Percentiles rank a stretch among this genome's conserved stretches.
Evolutionary conservation across 2,797 vertebrate species (phyloP).

Genomic region (Hylomyscus alleni): DNA sequence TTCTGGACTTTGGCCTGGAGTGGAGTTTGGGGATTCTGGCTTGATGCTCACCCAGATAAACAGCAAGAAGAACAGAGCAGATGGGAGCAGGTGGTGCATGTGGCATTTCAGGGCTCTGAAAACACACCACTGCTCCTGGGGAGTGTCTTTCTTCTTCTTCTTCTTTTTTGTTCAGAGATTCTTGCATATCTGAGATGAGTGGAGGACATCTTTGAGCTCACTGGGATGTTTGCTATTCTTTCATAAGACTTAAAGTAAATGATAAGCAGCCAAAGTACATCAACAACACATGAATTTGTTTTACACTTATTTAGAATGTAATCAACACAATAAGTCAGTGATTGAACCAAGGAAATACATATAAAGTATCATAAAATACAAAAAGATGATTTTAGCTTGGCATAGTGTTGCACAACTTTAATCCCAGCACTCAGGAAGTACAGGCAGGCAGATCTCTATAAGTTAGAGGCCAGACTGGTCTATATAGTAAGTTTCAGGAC

Average conservation of each 20-base stretch:
- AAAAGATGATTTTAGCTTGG: conserved; percentile 58
- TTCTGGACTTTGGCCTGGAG: conserved; percentile 14
- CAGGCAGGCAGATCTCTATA: neutral
- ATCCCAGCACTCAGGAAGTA: neutral
- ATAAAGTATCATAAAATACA: conserved; percentile 41
- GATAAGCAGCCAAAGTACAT: conserved; percentile 42
- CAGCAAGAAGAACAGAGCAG: neutral
- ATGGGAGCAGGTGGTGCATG: neutral
- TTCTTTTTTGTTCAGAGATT: conserved; percentile 2
- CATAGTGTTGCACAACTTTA: neutral
- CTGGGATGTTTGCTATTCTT: conserved; percentile 47
- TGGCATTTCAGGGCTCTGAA: neutral
- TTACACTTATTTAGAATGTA: conserved; percentile 63
- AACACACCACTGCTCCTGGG: neutral
- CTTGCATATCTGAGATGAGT: neutral
- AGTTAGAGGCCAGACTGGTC: neutral
- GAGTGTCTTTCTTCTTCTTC: neutral
- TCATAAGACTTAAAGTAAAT: conserved; percentile 50
- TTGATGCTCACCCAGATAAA: conserved; percentile 37
- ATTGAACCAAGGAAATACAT: conserved; percentile 47
- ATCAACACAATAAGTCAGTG: conserved; percentile 19
- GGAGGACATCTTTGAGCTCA: conserved; percentile 64
- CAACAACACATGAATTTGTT: conserved; percentile 46
- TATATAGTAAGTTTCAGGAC: neutral
- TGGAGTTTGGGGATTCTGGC: neutral